Conservation (phyloP, 2,797 vertebrate species). For the Microctenopoma steveboyesi region DNA sequence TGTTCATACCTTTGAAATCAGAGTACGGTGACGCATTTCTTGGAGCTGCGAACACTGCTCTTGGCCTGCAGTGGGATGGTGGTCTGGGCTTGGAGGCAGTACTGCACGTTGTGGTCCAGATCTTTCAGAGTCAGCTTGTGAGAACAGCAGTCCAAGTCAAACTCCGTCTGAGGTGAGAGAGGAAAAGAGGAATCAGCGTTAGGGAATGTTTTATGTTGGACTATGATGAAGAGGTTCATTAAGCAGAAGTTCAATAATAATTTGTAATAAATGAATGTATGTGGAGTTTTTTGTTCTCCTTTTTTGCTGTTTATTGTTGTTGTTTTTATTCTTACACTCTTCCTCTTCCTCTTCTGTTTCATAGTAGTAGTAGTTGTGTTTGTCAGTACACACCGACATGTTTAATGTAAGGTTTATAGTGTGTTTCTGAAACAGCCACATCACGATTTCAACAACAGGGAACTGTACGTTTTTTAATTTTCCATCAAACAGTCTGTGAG, state of each 20-base stretch:
- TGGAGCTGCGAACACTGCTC: constrained; percentile 63
- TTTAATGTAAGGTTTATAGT: neutral
- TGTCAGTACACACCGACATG: neutral
- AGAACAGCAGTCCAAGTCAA: constrained; percentile 60
- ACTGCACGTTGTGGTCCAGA: constrained; percentile 55
- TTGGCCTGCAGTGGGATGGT: constrained; percentile 58
- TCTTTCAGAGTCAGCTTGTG: constrained; percentile 62
- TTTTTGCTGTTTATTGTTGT: constrained; percentile 10
- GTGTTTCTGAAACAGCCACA: too few species aligned
- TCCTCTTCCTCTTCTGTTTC: constrained; percentile 44
- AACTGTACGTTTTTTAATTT: too few species aligned
- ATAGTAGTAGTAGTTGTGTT: neutral
- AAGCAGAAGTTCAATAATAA: neutral
- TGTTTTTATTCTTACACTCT: constrained; percentile 16
- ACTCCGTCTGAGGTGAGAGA: constrained; percentile 60
- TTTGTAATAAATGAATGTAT: neutral
- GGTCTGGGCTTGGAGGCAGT: constrained; percentile 80
- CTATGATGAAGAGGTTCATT: neutral
- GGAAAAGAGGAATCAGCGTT: neutral
- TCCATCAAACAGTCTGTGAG: too few species aligned
- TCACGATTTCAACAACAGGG: too few species aligned
- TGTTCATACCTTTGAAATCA: constrained; percentile 57
- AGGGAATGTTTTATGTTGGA: neutral
- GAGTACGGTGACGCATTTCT: constrained; percentile 66
- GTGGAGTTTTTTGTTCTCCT: neutral